Evolutionary conservation across 2,113 vertebrate species (phyloP).

Genomic region (Camelus bactrianus): DNA sequence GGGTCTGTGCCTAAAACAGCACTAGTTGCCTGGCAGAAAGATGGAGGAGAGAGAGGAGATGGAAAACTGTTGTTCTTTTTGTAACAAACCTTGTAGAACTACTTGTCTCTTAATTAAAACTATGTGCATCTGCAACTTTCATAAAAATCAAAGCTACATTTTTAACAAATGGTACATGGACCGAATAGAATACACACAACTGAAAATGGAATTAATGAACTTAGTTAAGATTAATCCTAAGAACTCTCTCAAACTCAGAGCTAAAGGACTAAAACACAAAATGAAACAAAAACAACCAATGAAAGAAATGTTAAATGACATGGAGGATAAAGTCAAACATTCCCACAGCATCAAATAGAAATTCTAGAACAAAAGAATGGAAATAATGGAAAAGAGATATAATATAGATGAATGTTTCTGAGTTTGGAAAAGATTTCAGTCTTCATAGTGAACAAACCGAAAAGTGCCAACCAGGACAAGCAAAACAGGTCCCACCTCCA

Average conservation of each 20-base stretch:
- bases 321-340: neutral
- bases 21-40: neutral
- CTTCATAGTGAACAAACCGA: neutral
- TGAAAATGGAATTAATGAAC: neutral
- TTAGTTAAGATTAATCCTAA: neutral
- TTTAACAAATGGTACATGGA: neutral
- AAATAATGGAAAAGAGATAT: neutral
- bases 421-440: neutral
- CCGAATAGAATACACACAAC: neutral
- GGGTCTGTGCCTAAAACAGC: neutral
- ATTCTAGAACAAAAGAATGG: neutral
- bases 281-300: neutral
- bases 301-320: neutral
- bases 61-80: neutral
- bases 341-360: neutral
- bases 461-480: neutral
- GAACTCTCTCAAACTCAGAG: slow-evolving; percentile 5
- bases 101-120: slow-evolving; percentile 1
- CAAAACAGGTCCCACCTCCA: neutral
- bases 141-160: neutral
- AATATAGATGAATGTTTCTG: neutral
- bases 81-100: neutral
- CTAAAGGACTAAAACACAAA: neutral
- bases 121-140: neutral
- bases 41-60: neutral